A percentile compares a stretch with the other conserved stretches of the same genome.
Conservation (phyloP, 1,140 invertebrate genomes). For the Mercenaria mercenaria region DNA sequence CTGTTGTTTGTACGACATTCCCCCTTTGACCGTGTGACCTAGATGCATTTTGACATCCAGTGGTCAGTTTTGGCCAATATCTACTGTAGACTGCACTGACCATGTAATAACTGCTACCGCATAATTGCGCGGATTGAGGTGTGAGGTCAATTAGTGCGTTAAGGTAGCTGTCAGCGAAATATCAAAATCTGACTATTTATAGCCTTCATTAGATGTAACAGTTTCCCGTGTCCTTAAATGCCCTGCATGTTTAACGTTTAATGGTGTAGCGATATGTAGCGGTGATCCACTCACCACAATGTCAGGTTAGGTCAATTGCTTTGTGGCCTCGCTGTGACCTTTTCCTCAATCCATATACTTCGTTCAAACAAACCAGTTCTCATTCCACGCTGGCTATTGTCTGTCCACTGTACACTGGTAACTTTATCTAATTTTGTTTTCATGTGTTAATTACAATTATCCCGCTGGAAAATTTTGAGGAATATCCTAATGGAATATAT, state of each 20-base stretch:
- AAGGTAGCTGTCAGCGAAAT: background rate
- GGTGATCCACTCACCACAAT: background rate
- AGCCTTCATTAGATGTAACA: background rate
- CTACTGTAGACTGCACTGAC: background rate
- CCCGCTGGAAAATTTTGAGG: no score
- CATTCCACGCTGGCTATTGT: background rate
- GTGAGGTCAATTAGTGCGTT: background rate
- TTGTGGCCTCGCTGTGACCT: constrained; percentile 51
- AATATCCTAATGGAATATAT: no score
- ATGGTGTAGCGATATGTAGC: background rate
- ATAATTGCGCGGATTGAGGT: background rate
- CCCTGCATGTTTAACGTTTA: constrained; percentile 33
- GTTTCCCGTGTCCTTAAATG: constrained; percentile 48
- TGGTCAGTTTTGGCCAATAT: background rate
- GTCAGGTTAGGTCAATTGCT: constrained; percentile 61
- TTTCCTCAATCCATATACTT: background rate
- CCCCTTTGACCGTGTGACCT: constrained; percentile 38
- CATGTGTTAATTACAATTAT: no score
- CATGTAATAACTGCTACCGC: background rate
- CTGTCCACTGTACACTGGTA: background rate
- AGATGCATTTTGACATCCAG: background rate
- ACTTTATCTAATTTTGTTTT: background rate
- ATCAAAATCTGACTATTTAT: background rate
- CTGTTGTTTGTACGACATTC: background rate
- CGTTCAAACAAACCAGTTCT: constrained; percentile 38